phyloP scores from a whole-genome alignment of 2,797 vertebrate species.

The Bucorvus abyssinicus region DNA sequence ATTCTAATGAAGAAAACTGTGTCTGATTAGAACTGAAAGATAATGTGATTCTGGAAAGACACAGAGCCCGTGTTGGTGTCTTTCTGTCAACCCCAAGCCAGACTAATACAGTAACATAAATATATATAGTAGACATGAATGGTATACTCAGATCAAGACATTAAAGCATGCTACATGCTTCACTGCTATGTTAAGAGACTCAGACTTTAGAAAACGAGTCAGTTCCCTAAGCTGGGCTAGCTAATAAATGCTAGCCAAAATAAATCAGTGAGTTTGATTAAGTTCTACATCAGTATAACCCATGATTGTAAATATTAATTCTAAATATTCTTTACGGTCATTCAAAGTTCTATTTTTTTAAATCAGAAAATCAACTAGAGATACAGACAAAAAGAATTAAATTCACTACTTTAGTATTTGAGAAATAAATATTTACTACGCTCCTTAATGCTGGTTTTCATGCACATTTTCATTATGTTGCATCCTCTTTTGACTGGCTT shows the following conservation, averaged over 20 bases:
- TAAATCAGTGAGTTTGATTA: neutral
- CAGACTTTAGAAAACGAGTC: neutral
- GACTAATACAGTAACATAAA: neutral
- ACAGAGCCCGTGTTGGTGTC: neutral
- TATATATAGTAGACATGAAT: neutral
- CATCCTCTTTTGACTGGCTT: neutral
- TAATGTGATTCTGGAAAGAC: neutral
- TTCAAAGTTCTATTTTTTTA: neutral
- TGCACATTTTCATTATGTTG: neutral
- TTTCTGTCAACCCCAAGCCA: neutral
- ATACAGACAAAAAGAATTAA: neutral
- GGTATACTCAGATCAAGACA: neutral
- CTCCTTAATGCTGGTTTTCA: neutral
- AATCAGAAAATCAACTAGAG: neutral
- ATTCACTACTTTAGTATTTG: neutral
- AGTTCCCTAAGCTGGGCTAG: neutral
- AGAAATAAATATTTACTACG: neutral
- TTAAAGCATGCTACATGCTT: neutral
- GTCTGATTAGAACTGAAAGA: neutral
- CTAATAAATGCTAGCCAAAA: neutral
- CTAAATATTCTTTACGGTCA: neutral
- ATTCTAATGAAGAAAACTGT: neutral
- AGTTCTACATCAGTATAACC: neutral
- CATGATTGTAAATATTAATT: neutral
- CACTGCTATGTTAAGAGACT: neutral